Evolutionary conservation across 2,113 vertebrate genomes (phyloP), one percentile per base, ranked within the genome.

Genomic region (Scatophagus argus): DNA sequence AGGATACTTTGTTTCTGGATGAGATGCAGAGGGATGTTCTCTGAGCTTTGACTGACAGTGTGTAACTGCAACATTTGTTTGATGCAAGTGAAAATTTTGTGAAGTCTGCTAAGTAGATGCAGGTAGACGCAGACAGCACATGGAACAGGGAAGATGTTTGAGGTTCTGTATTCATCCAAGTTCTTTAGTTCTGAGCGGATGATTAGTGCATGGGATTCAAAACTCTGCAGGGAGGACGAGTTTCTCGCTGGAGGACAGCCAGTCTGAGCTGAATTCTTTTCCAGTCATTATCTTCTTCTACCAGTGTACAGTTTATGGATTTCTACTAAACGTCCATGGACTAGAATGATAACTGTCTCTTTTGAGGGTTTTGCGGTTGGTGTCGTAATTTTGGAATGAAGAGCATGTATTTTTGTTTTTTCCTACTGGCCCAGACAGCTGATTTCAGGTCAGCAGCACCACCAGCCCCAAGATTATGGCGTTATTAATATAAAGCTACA

Each of bases 201-300:
- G 81, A 75, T 75, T 54, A 75, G 78, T 71, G 73, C 73, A 38
- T 51, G 70, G 70, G 25, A 59, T 66, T 32, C 46, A 59, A 32
- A 31, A 10, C 71, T 82, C 75, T 77, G 63, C 34, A 39, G 75
- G 72, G 59, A 71, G 76, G 59, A 71, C 44, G 27, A 32, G 52
- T 79, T 69, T 32, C 31, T 12, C 6, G n/a, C 38, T 83, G 83
- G 80, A 83, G 17, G 72, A 52, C 83, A 36, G 76, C 86, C 83
- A 83, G 79, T 77, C 59, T 55, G 62, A 55, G 21, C 44, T 3
- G 38, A 69, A 51, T 61, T 54, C 31, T 69, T 79, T 77, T 55
- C 67, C 82, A 70, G 3, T 80, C 79, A 56, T 77, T 47, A 74
- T 88, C 68, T 51, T n/a, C 46, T 23, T 68, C 14, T 55, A 63